Evolutionary conservation across 2,113 vertebrate species (phyloP), one percentile per base, ranked within the genome.

Genomic region (Ictidomys tridecemlineatus): DNA sequence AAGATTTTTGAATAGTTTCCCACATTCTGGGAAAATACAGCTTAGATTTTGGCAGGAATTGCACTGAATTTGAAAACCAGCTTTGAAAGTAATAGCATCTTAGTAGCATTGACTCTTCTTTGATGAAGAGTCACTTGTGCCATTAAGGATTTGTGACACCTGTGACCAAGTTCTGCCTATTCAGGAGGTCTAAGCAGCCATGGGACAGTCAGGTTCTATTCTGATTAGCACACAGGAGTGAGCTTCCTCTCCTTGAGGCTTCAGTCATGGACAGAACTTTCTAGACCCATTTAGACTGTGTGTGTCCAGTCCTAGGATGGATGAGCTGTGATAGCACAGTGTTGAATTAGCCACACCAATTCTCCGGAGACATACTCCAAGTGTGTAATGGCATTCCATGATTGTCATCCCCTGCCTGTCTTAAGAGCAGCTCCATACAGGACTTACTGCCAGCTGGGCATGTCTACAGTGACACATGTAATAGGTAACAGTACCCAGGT

Each of bases 331-430:
- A 37, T 3, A 20, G 37, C 30, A 8, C 51, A 42, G 0, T 0
- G 11, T 58, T 16, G 58, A 45, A 26, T 74, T n/a, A 26, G 17
- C 26, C 17, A 32, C 4, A 1, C 63, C 9, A 30, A 67, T 34
- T 73, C 58, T 67, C n/a, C 2, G 0, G 20, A 20, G 65, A 12
- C 0, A 1, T 0, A 8, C 6, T 24, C 26, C 1, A 12, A 28
- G 32, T 7, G 45, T 39, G 58, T 13, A 5, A 1, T 22, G 22
- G 5, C 26, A 34, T 39, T 73, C 16, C 65, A 32, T 8, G 34
- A 72, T 51, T 17, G 45, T 34, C 42, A 53, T 11, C 9, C 53
- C 63, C 20, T 20, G 12, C 17, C 1, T 79, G 63, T 79, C 39
- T 34, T 32, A 20, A 17, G 67, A 53, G 34, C 51, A 91, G 42